Evolutionary conservation across 30 jellyfish, hydroid and myxozoan genomes (phyloP), one percentile per base, ranked within the genome.

Genomic region (Hydractinia echinata): DNA sequence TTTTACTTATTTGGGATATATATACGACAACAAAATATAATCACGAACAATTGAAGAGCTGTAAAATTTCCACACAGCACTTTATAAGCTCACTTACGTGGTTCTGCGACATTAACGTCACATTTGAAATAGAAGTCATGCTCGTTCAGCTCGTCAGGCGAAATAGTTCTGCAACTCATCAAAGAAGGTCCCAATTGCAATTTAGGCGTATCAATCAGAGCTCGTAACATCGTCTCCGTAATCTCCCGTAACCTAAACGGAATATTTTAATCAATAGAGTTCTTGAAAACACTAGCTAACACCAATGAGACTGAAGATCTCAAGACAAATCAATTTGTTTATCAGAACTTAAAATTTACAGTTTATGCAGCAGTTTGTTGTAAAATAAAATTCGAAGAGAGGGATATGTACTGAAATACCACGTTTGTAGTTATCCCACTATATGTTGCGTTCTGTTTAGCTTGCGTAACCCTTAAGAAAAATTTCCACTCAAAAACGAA

Each of bases 121-220:
- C 96, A 88, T 60, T 83, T 81, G 76, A 88, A 88, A 76, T 72
- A 82, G 61, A 88, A 69, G n/a, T 88, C 96, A 44, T 77, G 84
- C 50, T 81, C 55, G 11, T 53, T 50, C 76, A 60, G 82, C 71
- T 88, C 96, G 8, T 82, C 91, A 6, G 96, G 96, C 48, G 96
- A 76, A 39, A 88, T 66, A 56, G 88, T 74, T 51, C 96, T 72
- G 51, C 92, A 88, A 74, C 71, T 58, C 83, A 74, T 74, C 71
- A 74, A 51, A 5, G 61, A 58, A 30, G 51, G 58, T 9, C 54
- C 83, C 15, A 74, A 11, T 11, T 44, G 67, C 4, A 74, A 67
- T 4, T 55, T 55, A 49, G 51, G 68, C 1, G 66, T 48, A n/a
- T 55, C 15, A 48, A 74, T 74, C 30, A 74, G 15, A 5, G 51